Evolutionary conservation across 2,888 invertebrate species (phyloP), one percentile per base, ranked within the genome.

Genomic region (Agriotes lineatus): DNA sequence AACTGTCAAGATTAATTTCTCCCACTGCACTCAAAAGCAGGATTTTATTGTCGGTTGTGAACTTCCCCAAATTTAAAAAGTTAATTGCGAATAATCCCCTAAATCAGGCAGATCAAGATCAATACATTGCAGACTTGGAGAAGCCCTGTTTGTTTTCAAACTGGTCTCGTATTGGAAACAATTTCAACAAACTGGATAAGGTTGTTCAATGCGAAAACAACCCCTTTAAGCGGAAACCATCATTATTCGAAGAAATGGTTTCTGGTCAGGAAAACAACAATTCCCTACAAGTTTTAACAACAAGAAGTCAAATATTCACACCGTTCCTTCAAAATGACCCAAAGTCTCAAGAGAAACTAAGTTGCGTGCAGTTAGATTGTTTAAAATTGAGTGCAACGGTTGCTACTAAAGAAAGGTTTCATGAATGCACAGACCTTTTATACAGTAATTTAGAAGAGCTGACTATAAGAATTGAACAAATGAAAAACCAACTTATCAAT

Each of bases 391-490:
- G 56, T 16, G 37, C 33, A 56, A 54, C 12, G n/a, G 14, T 37
- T 4, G 42, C 42, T 5, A 44, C 7, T 14, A 14, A 16, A 12
- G 25, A 56, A 30, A 54, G 22, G 42, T 59, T 75, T 75, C 1
- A 75, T 74, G 52, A 69, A 72, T 52, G 75, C 76, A 25, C 22
- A 6, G 12, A 50, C 4, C 20, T 52, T 9, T 44, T 66, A 22
- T 50, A 52, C 45, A 76, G 59, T 35, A 80, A 78, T 63, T 76
- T 80, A 48, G 74, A 75, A 19, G 73, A 72, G 73, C 75, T 80
- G 60, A 74, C 72, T 45, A 70, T 76, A 35, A 80, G 79, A 68
- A 79, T 79, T 37, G 69, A 69, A 37, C 78, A 79, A 54, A 78
- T 80, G 77, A 76, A 75, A 25, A 57, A 64, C 39, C 70, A 78